Conservation (phyloP, 2,113 vertebrate genomes). For the Percopsis transmontana region DNA sequence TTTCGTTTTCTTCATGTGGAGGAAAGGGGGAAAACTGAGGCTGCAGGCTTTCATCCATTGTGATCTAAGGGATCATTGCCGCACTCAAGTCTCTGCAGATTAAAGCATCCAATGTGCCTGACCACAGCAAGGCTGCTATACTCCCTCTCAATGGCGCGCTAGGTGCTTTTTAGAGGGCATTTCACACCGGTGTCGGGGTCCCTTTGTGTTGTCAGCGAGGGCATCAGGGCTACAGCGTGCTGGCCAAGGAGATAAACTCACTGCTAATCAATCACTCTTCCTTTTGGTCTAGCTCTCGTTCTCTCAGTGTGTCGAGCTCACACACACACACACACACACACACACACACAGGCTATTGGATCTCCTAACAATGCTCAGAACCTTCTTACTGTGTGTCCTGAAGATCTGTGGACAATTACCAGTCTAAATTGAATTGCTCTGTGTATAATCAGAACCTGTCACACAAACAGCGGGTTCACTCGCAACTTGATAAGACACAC, state of each 20-base stretch:
- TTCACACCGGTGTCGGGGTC: slow-evolving; percentile 50
- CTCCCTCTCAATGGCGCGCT: slow-evolving; percentile 53
- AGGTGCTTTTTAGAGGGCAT: slow-evolving; percentile 60
- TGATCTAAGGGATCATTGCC: slow-evolving; percentile 64
- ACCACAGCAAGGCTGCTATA: slow-evolving; percentile 51
- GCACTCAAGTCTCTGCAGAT: slow-evolving; percentile 59
- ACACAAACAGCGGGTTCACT: slow-evolving; percentile 13
- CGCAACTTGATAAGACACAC: neutral
- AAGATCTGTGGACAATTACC: slow-evolving; percentile 39
- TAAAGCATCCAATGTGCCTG: slow-evolving; percentile 54
- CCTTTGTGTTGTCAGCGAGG: slow-evolving; percentile 55
- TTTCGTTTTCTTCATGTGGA: slow-evolving; percentile 24
- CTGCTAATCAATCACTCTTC: slow-evolving; percentile 65
- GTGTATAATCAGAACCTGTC: slow-evolving; percentile 15
- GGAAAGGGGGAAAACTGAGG: slow-evolving; percentile 21
- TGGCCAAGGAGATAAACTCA: slow-evolving; percentile 65
- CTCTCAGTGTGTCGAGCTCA: neutral
- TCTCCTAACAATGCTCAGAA: slow-evolving; percentile 10
- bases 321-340: slow-evolving; percentile 12
- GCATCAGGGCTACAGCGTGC: slow-evolving; percentile 44
- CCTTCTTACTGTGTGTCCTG: neutral
- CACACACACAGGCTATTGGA: slow-evolving; percentile 13
- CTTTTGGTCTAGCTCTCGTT: neutral
- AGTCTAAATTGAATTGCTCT: slow-evolving; percentile 9
- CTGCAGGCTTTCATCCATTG: slow-evolving; percentile 65